A percentile compares a stretch with the other conserved stretches of the same genome.
phyloP scores from a whole-genome alignment of 2,113 vertebrate genomes.

The Propithecus coquereli region DNA sequence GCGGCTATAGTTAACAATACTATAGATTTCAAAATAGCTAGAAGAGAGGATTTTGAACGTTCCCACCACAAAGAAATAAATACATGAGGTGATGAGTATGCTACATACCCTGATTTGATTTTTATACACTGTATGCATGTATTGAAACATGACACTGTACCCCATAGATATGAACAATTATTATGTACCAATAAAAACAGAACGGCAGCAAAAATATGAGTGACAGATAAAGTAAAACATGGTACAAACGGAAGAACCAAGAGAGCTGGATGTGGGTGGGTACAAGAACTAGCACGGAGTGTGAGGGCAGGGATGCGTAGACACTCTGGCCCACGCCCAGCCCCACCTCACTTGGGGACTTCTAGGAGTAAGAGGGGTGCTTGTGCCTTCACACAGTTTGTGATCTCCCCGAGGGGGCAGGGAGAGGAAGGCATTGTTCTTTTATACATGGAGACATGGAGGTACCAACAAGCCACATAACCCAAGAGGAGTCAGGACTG shows the following conservation, averaged over 20 bases:
- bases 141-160: not conserved
- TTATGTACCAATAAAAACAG: not conserved
- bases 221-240: not conserved
- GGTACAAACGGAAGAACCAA: not conserved
- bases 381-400: fast-evolving
- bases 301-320: fast-evolving
- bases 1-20: not conserved
- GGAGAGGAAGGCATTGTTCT: not conserved
- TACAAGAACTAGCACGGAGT: not conserved
- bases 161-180: not conserved
- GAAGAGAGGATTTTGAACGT: not conserved
- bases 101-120: not conserved
- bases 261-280: fast-evolving
- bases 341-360: not conserved
- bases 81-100: not conserved
- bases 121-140: not conserved
- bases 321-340: not conserved
- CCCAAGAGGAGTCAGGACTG: not conserved
- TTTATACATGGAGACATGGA: not conserved
- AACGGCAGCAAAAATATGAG: not conserved
- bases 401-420: not conserved
- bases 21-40: not conserved
- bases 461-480: not conserved
- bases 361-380: fast-evolving
- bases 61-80: not conserved